phyloP scores from a whole-genome alignment of 1,140 invertebrate genomes.

The Drosophila burlai region DNA sequence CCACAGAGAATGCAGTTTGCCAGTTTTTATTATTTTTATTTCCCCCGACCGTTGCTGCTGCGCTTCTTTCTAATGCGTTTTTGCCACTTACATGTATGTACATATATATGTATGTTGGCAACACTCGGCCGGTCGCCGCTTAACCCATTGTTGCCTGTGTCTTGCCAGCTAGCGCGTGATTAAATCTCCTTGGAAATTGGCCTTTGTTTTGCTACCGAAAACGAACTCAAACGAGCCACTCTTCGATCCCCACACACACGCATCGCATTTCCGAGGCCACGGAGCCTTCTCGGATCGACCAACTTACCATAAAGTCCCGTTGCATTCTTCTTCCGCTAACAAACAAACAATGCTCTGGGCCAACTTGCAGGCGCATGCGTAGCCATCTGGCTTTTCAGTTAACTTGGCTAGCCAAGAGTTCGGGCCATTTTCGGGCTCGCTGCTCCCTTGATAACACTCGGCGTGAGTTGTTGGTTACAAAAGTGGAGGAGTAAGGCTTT shows the following conservation, averaged over 20 bases:
- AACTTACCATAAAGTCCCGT: constrained; percentile 83
- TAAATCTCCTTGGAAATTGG: constrained; percentile 82
- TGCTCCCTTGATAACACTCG: constrained; percentile 44
- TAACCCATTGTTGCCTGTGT: constrained; percentile 65
- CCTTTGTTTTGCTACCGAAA: constrained; percentile 78
- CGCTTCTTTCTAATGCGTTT: constrained; percentile 76
- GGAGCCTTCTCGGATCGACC: constrained; percentile 42
- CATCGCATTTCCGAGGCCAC: constrained; percentile 21
- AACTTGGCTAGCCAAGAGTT: background rate
- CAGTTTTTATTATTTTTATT: constrained; percentile 39
- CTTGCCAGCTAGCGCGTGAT: constrained; percentile 68
- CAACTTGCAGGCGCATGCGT: constrained; percentile 61
- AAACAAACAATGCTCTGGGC: constrained; percentile 62
- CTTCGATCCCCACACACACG: constrained; percentile 38
- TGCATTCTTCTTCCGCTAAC: constrained; percentile 77
- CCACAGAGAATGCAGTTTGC: constrained; percentile 68
- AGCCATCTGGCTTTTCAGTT: constrained; percentile 37
- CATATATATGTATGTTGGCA: background rate
- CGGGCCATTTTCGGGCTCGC: constrained; percentile 15
- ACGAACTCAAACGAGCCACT: constrained; percentile 45
- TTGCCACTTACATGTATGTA: constrained; percentile 58
- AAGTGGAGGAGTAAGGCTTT: background rate
- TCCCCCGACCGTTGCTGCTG: background rate
- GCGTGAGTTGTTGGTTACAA: background rate
- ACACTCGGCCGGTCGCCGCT: constrained; percentile 18